Evolutionary conservation across 2,797 vertebrate genomes (phyloP), one percentile per base, ranked within the genome.

Genomic region (Coregonus ussuriensis): DNA sequence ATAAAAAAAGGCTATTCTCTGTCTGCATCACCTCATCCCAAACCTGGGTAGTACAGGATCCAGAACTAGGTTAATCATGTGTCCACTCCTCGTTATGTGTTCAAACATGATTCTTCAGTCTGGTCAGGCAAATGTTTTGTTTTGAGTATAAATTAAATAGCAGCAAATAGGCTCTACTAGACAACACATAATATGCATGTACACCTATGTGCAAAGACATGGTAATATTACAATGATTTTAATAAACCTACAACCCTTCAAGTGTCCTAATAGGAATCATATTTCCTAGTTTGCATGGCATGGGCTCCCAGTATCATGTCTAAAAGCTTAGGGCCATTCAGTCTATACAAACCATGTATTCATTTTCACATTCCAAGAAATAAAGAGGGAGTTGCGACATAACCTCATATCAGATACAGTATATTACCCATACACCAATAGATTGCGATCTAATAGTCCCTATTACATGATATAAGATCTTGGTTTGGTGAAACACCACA

Each of bases 361-460:
- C 35, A 41, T 47, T 11, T 71, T 65, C 63, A 65, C 68, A 70
- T n/a, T 4, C 16, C 18, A 70, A 21, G n/a, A 33, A 41, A 41
- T 70, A 3, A n/a, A 33, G 3, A 47, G 6, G 33, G 18, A 70
- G 6, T 37, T 70, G 35, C 5, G 2, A 4, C 14, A 29, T 31
- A 35, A 67, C 29, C 14, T 33, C 65, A 16, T 18, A 47, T 66
- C 25, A 14, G 65, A 68, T 29, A 47, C 41, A 13, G 31, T 18
- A 2, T 35, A 63, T 74, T 74, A 75, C 72, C 80, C 68, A 59
- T 80, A 31, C 79, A 71, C 86, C 80, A 83, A 77, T 84, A 81
- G 80, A 74, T 79, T 54, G 53, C 71, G 52, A 75, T 80, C 37
- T 71, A 68, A 0, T 31, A 21, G 25, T 67, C 41, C 74, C 62